These are phyloP conservation scores for Sternarchorhynchus goeldii DNA, from an alignment of 2,797 vertebrate genomes.

Conservation along the genomic window DNA sequence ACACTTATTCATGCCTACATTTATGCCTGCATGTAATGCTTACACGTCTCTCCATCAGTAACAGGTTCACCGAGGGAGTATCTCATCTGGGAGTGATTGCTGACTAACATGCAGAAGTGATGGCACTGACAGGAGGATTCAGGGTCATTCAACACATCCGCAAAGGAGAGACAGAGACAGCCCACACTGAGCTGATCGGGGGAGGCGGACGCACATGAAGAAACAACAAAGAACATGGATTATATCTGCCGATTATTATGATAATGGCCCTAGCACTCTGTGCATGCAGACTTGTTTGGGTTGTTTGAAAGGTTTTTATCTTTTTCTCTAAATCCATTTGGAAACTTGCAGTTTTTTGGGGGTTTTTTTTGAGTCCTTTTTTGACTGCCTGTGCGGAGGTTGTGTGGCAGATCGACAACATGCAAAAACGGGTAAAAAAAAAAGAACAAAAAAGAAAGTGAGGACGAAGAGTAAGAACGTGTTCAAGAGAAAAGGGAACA, in stretches of 20 bases:
- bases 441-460: conserved; percentile 1
- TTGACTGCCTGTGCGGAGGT: conserved; percentile 5
- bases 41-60: conserved; percentile 31
- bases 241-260: conserved; percentile 50
- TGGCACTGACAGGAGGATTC: conserved; percentile 46
- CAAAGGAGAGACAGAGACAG: conserved; percentile 20
- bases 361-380: conserved; percentile 25
- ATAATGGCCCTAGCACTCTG: conserved; percentile 16
- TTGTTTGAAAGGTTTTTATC: conserved; percentile 33
- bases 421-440: conserved; percentile 36
- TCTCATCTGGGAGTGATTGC: conserved; percentile 47
- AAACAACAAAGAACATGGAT: conserved; percentile 42
- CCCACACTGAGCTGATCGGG: conserved; percentile 40
- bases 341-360: conserved; percentile 39
- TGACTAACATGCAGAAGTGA: conserved; percentile 53
- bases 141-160: conserved; percentile 45
- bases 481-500: conserved; percentile 34
- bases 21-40: not conserved
- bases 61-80: conserved; percentile 42
- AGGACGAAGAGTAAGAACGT: conserved; percentile 11
- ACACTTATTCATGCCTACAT: conserved; percentile 24
- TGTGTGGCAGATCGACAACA: conserved; percentile 26
- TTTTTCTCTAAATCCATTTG: conserved; percentile 42
- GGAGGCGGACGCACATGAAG: conserved; percentile 25
- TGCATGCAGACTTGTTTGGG: conserved; percentile 18